Percentiles rank a stretch among this genome's conserved stretches.
Evolutionary conservation across 2,113 vertebrate genomes (phyloP).

Genomic region (Rana temporaria): DNA sequence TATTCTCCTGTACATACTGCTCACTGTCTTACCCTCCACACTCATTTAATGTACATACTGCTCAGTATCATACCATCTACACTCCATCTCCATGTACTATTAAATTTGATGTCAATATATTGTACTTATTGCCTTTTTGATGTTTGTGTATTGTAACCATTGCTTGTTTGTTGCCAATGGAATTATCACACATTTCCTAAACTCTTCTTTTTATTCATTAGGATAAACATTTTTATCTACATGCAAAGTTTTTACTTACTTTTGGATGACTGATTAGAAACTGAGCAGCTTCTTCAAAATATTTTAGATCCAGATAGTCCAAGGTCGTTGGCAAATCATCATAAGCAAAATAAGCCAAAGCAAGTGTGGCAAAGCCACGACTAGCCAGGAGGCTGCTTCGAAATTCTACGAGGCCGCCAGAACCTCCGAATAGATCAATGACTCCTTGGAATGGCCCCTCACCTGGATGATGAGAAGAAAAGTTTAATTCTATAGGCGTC

Average conservation of each 20-base stretch:
- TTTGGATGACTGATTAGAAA: constrained; percentile 66
- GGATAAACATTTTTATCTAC: background rate
- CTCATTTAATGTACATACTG: too few relatives aligned
- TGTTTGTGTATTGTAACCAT: too few relatives aligned
- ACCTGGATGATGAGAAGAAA: constrained; percentile 59
- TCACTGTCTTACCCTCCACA: too few relatives aligned
- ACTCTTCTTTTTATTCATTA: too few relatives aligned
- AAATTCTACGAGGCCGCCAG: constrained; percentile 65
- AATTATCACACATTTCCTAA: too few relatives aligned
- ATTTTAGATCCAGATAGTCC: constrained; percentile 61
- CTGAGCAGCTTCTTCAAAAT: constrained; percentile 63
- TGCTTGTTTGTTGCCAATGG: too few relatives aligned
- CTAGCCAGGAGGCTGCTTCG: constrained; percentile 67
- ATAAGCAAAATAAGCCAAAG: constrained; percentile 64
- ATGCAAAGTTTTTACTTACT: constrained; percentile 57
- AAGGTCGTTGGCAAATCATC: constrained; percentile 63
- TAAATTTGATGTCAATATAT: too few relatives aligned
- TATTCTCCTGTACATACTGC: too few relatives aligned
- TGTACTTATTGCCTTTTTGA: too few relatives aligned
- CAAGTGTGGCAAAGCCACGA: constrained; percentile 66
- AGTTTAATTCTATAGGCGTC: background rate
- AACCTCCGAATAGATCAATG: constrained; percentile 64
- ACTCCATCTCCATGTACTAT: too few relatives aligned
- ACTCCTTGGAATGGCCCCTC: constrained; percentile 65
- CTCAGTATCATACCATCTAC: too few relatives aligned